Conservation (phyloP, 2,888 invertebrate genomes). For the Protonemura montana region DNA sequence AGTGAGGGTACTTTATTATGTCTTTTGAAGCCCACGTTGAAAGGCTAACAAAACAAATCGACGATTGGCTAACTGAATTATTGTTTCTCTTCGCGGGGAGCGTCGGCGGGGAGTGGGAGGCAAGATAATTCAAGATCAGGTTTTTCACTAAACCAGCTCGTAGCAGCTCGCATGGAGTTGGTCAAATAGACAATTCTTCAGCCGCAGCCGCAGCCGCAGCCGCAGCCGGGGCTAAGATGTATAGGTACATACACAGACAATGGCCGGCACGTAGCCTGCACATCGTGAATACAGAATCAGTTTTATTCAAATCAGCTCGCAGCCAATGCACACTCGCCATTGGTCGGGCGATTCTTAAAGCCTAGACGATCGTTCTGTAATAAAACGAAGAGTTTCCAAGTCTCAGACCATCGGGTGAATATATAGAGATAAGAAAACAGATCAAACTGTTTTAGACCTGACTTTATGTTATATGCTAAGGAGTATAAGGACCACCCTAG, state of each 20-base stretch:
- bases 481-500: constrained; percentile 32
- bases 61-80: background rate
- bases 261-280: background rate
- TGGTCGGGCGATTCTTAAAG: background rate
- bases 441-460: constrained; percentile 10
- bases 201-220: too few species aligned
- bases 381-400: background rate
- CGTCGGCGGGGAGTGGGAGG: background rate
- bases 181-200: background rate
- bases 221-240: too few species aligned
- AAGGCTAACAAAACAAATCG: background rate
- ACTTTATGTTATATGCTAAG: background rate
- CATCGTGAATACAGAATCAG: background rate
- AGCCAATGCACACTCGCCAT: background rate
- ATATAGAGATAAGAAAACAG: constrained; percentile 35
- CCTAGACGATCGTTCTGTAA: background rate
- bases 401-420: background rate
- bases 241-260: background rate
- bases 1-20: background rate
- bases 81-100: background rate
- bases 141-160: background rate
- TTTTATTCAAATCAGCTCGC: background rate
- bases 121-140: background rate
- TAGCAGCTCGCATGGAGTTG: background rate
- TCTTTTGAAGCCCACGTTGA: background rate